These are phyloP conservation scores for Corapipo altera DNA, from an alignment of 2,113 vertebrate species.

Conservation along the genomic window DNA sequence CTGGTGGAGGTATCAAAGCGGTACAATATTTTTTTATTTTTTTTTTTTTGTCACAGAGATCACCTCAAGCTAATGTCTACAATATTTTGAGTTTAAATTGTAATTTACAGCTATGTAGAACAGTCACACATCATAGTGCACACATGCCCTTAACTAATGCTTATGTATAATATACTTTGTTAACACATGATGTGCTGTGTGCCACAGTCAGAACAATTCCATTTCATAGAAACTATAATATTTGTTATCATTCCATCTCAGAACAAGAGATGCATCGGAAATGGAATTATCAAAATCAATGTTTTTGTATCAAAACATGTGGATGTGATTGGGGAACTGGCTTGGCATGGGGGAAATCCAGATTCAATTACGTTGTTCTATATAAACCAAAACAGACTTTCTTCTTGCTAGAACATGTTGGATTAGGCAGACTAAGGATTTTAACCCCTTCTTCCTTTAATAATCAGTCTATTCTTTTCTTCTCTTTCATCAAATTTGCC, in stretches of 20 bases:
- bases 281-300: constrained; percentile 23
- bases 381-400: not conserved
- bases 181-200: not conserved
- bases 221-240: not conserved
- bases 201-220: not conserved
- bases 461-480: not conserved
- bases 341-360: not conserved
- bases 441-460: not conserved
- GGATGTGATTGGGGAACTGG: not conserved
- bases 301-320: constrained; percentile 7
- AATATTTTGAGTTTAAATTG: not conserved
- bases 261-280: not conserved
- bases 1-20: not conserved
- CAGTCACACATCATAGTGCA: not conserved
- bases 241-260: not conserved
- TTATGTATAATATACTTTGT: not conserved
- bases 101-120: not conserved
- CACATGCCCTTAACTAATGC: not conserved
- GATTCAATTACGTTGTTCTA: not conserved
- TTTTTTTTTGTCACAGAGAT: not conserved
- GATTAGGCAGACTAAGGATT: not conserved
- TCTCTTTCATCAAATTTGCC: not conserved
- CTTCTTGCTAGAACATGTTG: not conserved
- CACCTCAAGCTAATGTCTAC: not conserved
- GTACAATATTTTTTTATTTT: not conserved